phyloP scores from a whole-genome alignment of 2,797 vertebrate genomes.

The Avahi laniger region DNA sequence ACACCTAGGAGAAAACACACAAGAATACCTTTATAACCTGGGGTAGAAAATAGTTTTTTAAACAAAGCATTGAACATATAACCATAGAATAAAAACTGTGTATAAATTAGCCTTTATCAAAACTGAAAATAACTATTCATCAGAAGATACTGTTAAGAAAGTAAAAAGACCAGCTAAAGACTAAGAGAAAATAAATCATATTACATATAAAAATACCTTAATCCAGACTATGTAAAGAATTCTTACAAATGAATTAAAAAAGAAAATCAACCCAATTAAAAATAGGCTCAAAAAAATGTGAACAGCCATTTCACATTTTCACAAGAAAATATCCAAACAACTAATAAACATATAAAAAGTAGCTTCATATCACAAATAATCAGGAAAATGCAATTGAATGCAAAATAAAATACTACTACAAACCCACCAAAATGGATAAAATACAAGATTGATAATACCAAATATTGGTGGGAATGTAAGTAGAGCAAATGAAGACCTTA shows the following conservation, averaged over 20 bases:
- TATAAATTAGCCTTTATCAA: neutral
- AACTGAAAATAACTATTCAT: neutral
- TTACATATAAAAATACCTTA: neutral
- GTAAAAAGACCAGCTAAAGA: neutral
- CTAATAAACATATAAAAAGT: neutral
- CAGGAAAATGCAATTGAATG: neutral
- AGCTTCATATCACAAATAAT: neutral
- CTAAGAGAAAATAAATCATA: neutral
- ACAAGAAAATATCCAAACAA: neutral
- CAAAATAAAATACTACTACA: neutral
- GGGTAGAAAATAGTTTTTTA: neutral
- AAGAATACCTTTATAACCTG: neutral
- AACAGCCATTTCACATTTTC: neutral
- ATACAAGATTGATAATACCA: neutral
- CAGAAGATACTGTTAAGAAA: neutral
- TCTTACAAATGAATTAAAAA: neutral
- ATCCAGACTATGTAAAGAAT: neutral
- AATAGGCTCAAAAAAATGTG: neutral
- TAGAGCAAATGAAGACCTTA: neutral
- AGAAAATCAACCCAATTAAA: neutral
- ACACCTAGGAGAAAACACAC: neutral
- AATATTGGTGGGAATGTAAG: neutral
- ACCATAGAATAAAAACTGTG: neutral
- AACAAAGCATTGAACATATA: neutral
- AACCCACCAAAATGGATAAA: neutral